Conservation (phyloP, 1,140 invertebrate genomes). For the Pogonus chalceus region DNA sequence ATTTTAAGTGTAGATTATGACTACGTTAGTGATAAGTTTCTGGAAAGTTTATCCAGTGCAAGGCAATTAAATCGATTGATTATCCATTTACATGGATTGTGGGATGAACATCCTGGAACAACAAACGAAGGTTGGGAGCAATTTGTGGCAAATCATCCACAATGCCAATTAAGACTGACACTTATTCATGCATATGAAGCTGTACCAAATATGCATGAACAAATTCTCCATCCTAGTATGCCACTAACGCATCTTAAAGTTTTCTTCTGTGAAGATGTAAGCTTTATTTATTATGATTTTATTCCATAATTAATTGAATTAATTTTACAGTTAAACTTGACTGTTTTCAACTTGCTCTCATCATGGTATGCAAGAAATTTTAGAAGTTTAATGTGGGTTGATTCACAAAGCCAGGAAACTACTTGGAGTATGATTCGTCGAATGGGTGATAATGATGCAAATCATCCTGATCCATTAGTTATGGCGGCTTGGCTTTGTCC, state of each 20-base stretch:
- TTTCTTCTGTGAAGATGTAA: conserved; percentile 61
- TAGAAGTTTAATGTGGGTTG: conserved; percentile 59
- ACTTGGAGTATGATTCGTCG: conserved; percentile 23
- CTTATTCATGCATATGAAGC: conserved; percentile 65
- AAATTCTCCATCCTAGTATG: conserved; percentile 58
- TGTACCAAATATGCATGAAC: conserved; percentile 46
- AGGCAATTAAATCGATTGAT: conserved; percentile 48
- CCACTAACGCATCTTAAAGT: conserved; percentile 63
- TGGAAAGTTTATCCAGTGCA: conserved; percentile 29
- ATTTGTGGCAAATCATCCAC: conserved; percentile 42
- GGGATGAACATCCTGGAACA: conserved; percentile 48
- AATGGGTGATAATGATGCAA: conserved; percentile 33
- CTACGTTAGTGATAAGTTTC: conserved; percentile 51
- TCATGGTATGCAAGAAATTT: conserved; percentile 50
- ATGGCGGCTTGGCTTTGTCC: conserved; percentile 66
- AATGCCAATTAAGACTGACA: conserved; percentile 55
- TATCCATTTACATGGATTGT: conserved; percentile 60
- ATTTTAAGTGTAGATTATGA: conserved; percentile 67
- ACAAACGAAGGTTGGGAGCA: conserved; percentile 53
- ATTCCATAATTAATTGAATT: conserved; percentile 11
- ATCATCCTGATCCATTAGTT: conserved; percentile 56
- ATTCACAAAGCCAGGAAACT: conserved; percentile 39
- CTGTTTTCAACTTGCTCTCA: conserved; percentile 45
- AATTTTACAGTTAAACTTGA: conserved; percentile 39
- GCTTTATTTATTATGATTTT: conserved; percentile 8